A percentile compares a stretch with the other conserved stretches of the same genome.
Conservation (phyloP, 2,113 vertebrate genomes). For the Microcebus lehilahytsara region DNA sequence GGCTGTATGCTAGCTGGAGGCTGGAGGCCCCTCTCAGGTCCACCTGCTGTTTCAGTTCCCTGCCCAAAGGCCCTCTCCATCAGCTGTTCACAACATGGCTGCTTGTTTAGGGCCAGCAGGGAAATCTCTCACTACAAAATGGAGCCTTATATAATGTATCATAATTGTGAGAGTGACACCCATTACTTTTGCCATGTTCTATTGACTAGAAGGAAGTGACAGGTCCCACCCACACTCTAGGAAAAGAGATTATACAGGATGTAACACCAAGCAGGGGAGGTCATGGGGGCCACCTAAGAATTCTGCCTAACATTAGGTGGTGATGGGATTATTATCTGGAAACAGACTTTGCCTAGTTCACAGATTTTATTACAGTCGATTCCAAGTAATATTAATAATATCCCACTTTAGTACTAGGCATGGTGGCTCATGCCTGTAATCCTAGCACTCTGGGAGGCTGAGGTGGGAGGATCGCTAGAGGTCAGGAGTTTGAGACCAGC, state of each 20-base stretch:
- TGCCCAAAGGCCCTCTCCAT: background rate
- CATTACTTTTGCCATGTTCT: background rate
- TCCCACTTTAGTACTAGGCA: background rate
- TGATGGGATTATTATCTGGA: background rate
- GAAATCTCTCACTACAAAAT: background rate
- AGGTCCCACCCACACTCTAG: background rate
- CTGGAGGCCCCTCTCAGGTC: background rate
- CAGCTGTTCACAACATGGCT: background rate
- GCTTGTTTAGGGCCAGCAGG: background rate
- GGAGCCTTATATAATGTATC: background rate
- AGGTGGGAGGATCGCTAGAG: too few species aligned
- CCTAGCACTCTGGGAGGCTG: too few species aligned
- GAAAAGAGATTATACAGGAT: background rate
- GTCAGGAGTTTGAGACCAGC: too few species aligned
- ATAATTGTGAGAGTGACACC: background rate
- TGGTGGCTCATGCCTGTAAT: too few species aligned
- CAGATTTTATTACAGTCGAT: background rate
- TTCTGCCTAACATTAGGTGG: background rate
- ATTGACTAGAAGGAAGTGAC: background rate
- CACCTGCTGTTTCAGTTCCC: background rate
- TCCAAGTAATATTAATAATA: background rate
- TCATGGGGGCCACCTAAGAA: background rate
- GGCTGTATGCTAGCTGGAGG: background rate
- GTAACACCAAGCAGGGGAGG: background rate
- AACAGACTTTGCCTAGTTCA: conserved; percentile 19